Conservation (phyloP, 1,140 invertebrate species). For the Cyphomyrmex costatus region DNA sequence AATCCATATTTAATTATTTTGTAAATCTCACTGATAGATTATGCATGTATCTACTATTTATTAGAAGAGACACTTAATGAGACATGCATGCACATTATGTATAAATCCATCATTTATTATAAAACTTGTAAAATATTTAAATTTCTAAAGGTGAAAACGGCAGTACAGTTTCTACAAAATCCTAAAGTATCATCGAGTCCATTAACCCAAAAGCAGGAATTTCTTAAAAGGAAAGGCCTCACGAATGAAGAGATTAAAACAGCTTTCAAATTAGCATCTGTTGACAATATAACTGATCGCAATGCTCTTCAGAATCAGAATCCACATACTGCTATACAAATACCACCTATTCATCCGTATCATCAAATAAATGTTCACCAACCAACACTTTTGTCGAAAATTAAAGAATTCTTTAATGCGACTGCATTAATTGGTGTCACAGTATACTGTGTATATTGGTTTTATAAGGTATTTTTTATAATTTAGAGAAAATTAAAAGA, state of each 20-base stretch:
- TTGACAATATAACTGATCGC: conserved; percentile 82
- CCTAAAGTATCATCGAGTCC: conserved; percentile 92
- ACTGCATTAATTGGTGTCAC: conserved; percentile 90
- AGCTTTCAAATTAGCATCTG: conserved; percentile 89
- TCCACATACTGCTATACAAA: conserved; percentile 78
- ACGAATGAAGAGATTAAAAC: conserved; percentile 92
- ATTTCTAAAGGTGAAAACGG: conserved; percentile 91
- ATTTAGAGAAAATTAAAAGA: not conserved
- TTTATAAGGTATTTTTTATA: conserved; percentile 89
- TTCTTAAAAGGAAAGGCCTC: conserved; percentile 93
- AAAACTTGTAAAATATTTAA: not conserved
- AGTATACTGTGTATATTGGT: conserved; percentile 90
- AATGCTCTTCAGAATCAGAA: conserved; percentile 79
- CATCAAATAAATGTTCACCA: conserved; percentile 81
- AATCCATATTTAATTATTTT: not conserved
- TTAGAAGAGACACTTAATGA: not conserved
- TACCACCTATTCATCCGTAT: conserved; percentile 80
- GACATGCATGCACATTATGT: not conserved
- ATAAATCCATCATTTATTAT: conserved; percentile 68
- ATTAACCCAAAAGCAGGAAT: conserved; percentile 91
- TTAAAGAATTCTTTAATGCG: conserved; percentile 90
- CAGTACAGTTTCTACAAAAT: conserved; percentile 95
- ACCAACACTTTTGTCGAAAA: conserved; percentile 86
- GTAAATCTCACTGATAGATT: not conserved
- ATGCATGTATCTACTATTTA: not conserved